phyloP scores from a whole-genome alignment of 2,797 vertebrate genomes.

The Typhlichthys eigenmanni region DNA sequence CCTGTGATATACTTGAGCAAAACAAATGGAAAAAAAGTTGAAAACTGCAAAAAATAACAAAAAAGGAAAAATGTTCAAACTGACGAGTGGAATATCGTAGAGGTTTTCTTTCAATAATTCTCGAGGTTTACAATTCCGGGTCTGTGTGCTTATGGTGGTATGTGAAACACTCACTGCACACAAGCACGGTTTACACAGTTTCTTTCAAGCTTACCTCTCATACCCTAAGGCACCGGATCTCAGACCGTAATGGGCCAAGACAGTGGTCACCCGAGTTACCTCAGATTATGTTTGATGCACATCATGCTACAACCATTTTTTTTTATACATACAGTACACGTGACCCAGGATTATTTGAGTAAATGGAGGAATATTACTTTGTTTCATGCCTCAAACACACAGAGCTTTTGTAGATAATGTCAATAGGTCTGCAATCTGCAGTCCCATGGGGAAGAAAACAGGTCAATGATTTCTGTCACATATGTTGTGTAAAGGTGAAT shows the following conservation, averaged over 20 bases:
- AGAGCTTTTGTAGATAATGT: conserved; percentile 18
- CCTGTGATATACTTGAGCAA: conserved; percentile 75
- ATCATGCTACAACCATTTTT: conserved; percentile 54
- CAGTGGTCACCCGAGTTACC: conserved; percentile 66
- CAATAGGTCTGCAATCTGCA: conserved; percentile 6
- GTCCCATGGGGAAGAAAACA: conserved; percentile 4
- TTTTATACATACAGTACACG: conserved; percentile 43
- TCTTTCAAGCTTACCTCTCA: conserved; percentile 75
- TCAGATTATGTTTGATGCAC: conserved; percentile 71
- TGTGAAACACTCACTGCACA: conserved; percentile 58
- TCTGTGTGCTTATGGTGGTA: conserved; percentile 65
- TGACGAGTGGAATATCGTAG: conserved; percentile 69
- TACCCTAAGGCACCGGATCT: conserved; percentile 63
- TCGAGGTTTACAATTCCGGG: conserved; percentile 75
- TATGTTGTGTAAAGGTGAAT: conserved; percentile 32
- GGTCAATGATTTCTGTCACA: conserved; percentile 25
- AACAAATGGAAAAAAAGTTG: conserved; percentile 71
- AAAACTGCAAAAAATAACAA: conserved; percentile 73
- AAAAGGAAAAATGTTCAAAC: conserved; percentile 68
- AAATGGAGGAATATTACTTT: conserved; percentile 22
- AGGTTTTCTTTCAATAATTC: conserved; percentile 57
- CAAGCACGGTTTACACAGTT: conserved; percentile 73
- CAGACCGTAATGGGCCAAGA: conserved; percentile 63
- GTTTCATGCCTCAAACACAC: conserved; percentile 35
- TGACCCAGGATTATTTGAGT: conserved; percentile 41